phyloP scores from a whole-genome alignment of 2,888 invertebrate species.

The Pollenia labialis region DNA sequence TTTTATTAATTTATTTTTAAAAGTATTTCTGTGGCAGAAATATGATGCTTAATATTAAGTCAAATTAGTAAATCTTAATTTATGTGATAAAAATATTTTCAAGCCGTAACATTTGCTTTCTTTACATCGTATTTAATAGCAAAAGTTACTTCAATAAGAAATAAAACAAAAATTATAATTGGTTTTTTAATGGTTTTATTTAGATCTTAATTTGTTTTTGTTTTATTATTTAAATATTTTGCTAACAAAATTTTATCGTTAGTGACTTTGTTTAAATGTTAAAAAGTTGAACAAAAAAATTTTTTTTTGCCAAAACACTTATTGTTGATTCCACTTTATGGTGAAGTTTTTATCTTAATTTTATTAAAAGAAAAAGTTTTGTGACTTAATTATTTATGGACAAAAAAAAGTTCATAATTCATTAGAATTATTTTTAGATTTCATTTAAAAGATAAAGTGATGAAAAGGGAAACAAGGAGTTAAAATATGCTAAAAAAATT shows the following conservation, averaged over 20 bases:
- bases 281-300: neutral
- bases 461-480: neutral
- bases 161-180: slow-evolving; percentile 6
- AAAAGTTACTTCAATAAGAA: neutral
- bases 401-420: neutral
- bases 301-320: neutral
- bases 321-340: neutral
- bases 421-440: neutral
- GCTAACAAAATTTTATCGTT: neutral
- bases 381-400: neutral
- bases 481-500: no score
- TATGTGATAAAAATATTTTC: no score
- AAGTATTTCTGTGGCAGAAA: no score
- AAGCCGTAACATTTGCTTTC: no score
- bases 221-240: neutral
- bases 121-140: no score
- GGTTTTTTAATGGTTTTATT: slow-evolving; percentile 5
- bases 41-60: no score
- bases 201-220: neutral
- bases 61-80: no score
- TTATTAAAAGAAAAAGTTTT: neutral
- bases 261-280: slow-evolving; percentile 2
- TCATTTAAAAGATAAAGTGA: neutral
- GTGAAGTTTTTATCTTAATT: slow-evolving; percentile 7
- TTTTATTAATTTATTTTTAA: no score